Evolutionary conservation across 2,888 invertebrate genomes (phyloP), one percentile per base, ranked within the genome.

Genomic region (Antheraea assamensis): DNA sequence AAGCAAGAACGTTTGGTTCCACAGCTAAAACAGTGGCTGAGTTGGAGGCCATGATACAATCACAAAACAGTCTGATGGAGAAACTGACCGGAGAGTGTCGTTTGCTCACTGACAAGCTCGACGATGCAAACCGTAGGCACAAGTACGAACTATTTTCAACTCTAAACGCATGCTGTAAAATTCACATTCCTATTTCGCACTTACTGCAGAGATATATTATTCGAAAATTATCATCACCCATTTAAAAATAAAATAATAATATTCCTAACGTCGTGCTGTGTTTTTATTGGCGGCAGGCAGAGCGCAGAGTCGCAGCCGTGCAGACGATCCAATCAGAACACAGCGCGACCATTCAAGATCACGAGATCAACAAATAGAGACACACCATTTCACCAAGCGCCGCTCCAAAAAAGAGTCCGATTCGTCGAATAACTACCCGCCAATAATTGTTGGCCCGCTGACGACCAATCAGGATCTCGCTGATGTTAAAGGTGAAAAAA

Each of bases 31-130:
- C 97, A 90, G 97, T 98, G 95, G 96, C 96, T 95, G 97, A 97
- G 95, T 96, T 98, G 95, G 98, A 98, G 96, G 96, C 96, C 92
- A 97, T 97, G 97, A 96, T 98, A 95, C 97, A 97, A 95, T 97
- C 97, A 95, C 98, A 98, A 96, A 97, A 97, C 96, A 97, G 97
- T 96, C 97, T 98, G 96, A 97, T 98, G 97, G 97, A 97, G 96
- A 98, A 97, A 96, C 96, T 98, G 95, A 97, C 97, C 90, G 96
- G 96, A 90, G 98, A 98, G 95, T 98, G 98, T 96, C 98, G 97
- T 95, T 96, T 96, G 94, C 96, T 98, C 94, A 98, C 98, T 90
- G 96, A 97, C 95, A 98, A 97, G 96, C 96, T 98, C 95, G 98
- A 98, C 96, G 97, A 97, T 94, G 96, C 97, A 92, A 97, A 96